Percentiles rank a stretch among this genome's conserved stretches.
Evolutionary conservation across 2,888 invertebrate species (phyloP).

Genomic region (Microctonus hyperodae): DNA sequence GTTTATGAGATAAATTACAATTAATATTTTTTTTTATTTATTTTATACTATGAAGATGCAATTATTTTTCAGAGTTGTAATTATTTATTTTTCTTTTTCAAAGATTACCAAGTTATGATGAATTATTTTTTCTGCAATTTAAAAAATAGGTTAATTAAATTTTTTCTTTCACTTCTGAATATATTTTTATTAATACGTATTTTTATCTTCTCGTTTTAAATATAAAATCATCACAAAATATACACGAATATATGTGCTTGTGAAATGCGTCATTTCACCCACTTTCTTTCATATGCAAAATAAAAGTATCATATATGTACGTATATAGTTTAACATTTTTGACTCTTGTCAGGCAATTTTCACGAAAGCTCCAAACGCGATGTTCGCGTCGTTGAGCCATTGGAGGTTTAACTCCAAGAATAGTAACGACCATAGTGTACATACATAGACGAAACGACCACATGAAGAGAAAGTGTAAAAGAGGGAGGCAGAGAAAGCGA

Average conservation of each 20-base stretch:
- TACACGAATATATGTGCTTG: neutral
- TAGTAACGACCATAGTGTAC: neutral
- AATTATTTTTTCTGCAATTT: neutral
- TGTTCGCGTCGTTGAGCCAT: neutral
- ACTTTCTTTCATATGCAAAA: neutral
- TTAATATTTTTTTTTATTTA: no score
- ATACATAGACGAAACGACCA: neutral
- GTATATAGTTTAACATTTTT: neutral
- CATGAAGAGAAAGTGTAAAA: neutral
- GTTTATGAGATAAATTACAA: no score
- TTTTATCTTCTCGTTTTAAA: neutral
- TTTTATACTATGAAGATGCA: no score
- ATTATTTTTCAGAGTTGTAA: no score
- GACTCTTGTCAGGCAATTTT: conserved; percentile 5
- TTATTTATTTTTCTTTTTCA: neutral
- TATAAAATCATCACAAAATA: neutral
- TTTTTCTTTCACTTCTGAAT: no score
- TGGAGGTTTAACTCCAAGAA: conserved; percentile 2
- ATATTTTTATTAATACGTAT: neutral
- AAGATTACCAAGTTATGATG: neutral
- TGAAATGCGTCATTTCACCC: neutral
- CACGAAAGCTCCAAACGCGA: neutral
- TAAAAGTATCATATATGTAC: neutral
- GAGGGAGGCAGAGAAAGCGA: neutral
- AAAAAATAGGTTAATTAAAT: neutral